Base-by-base conservation (phyloP, 2,797 vertebrate species). In the Propithecus deckenii region DNA sequence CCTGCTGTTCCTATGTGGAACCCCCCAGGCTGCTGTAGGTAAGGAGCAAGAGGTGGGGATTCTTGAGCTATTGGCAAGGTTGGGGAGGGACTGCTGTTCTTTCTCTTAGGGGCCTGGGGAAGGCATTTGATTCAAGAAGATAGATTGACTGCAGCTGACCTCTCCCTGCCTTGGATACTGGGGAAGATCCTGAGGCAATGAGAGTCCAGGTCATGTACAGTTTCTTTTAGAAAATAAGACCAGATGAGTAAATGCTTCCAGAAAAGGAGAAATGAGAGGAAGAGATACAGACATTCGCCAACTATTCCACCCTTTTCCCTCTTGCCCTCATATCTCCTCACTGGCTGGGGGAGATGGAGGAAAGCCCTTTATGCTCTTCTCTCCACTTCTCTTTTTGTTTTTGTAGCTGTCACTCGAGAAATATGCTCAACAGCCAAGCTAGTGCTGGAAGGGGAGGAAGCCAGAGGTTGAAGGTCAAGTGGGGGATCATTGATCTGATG, bases 11-110 rank as follows among this genome's bases (percentile, higher is more conserved):
- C 81, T 97, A 1, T 17, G 25, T 57, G 94, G 55, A 6, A 1
- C 3, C 20, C 32, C 65, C 10, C 71, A 20, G 94, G 89, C 95
- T 41, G 63, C 71, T n/a, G 84, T 95, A 96, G 98, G 97, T 97
- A 96, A 97, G 95, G 61, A 79, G 35, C 72, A 76, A 61, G 25
- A 35, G 38, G 69, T 50, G 22, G 50, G 10, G 35, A 41, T 35
- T 63, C 87, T 50, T 32, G 10, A 48, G 25, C 59, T 59, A 15
- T 87, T 75, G 23, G 11, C 23, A 41, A 76, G 30, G 38, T 48
- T 9, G 9, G 25, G 4, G 71, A 93, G 35, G 63, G 41, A 63
- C 67, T 15, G 3, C 52, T 43, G 10, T 41, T 79, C 1, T 90
- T 92, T 76, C 86, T 92, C 50, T 25, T 84, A 85, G 80, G 2